Base-by-base conservation (phyloP, 2,888 invertebrate species). In the Zaprionus bogoriensis region DNA sequence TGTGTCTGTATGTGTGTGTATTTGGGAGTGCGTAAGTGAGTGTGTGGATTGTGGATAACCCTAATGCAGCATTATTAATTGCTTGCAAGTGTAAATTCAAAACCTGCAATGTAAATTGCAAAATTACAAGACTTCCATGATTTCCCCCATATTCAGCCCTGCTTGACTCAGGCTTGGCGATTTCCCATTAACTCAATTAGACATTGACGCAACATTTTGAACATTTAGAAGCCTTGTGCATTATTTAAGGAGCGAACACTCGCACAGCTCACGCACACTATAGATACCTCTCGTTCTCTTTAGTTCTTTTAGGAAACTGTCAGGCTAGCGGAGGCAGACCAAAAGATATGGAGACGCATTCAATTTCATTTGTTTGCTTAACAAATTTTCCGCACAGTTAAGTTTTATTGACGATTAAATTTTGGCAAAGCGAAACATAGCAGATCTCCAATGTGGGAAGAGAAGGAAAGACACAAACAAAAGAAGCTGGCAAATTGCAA, bases 321-420 rank as follows among this genome's bases (percentile, higher is more conserved):
- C 53, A 39, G 28, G 62, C 53, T 6, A 62, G 71, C 14, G 47
- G 69, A 71, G 44, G 25, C 57, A 62, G 46, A 69, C 63, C 50
- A 62, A 62, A 63, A 71, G 41, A 65, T 69, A 68, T 48, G 53
- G 45, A 38, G n/a, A 38, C 3, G 20, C 9, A 22, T 28, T 30
- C 47, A 70, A 75, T 82, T 85, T 83, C 74, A 77, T 83, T 81
- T 89, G 89, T 89, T 89, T 89, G 89, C 82, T 84, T 81, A 89
- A 89, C 89, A 89, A 89, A 89, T 89, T 89, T 89, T 89, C 89
- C 89, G 88, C 89, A 81, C 88, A 78, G 89, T 89, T 85, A 87
- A 89, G 81, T 89, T 89, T 89, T 89, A 89, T 89, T 89, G 89
- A 87, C 89, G 88, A 87, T 87, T 88, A 88, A 84, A 84, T 87